These are phyloP conservation scores for Ptychoptera albimana DNA, from an alignment of 2,888 invertebrate species.

Conservation along the genomic window DNA sequence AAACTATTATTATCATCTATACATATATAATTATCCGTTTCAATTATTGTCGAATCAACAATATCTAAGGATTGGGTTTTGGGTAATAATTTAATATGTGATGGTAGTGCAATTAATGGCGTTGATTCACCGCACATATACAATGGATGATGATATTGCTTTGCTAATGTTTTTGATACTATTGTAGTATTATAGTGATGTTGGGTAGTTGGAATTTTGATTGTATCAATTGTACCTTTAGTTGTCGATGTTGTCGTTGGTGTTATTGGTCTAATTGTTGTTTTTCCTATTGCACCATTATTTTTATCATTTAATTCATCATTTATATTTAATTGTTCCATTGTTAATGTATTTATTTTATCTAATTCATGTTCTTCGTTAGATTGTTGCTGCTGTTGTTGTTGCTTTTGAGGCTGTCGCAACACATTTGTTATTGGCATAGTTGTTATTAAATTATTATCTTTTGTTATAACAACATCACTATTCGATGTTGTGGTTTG, in stretches of 20 bases:
- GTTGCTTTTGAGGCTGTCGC: no score
- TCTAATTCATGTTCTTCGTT: no score
- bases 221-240: not conserved
- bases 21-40: conserved; percentile 6
- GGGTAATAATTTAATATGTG: conserved; percentile 12
- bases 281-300: not conserved
- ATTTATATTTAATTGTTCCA: no score
- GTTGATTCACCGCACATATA: not conserved
- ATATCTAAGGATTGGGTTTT: conserved; percentile 19
- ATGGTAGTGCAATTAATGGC: conserved; percentile 2
- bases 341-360: no score
- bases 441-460: no score
- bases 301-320: not conserved
- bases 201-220: not conserved
- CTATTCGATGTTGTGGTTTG: not conserved
- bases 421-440: no score
- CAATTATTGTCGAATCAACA: conserved; percentile 7
- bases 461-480: no score
- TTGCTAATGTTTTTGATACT: no score
- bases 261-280: not conserved
- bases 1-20: conserved; percentile 5
- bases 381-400: no score
- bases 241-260: not conserved
- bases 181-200: not conserved
- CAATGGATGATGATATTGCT: no score